phyloP scores from a whole-genome alignment of 2,113 vertebrate genomes.

The Camelus dromedarius region DNA sequence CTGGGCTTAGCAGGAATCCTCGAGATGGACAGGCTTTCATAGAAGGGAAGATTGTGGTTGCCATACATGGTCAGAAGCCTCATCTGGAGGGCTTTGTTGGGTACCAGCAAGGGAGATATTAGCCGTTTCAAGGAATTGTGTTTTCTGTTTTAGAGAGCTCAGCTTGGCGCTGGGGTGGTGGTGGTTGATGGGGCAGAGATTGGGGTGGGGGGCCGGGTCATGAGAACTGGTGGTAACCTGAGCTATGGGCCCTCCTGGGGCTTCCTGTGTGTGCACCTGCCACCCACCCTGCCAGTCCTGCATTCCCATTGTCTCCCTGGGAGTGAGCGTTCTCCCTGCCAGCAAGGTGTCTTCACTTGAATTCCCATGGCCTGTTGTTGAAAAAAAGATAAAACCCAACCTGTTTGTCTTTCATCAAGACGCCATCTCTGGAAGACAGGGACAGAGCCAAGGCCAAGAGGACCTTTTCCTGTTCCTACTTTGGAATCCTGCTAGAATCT shows the following conservation, averaged over 20 bases:
- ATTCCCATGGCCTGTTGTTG: not conserved
- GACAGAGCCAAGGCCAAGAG: not conserved
- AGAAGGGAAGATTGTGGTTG: not conserved
- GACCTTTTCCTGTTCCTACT: not conserved
- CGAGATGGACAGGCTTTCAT: not conserved
- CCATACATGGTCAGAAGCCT: not conserved
- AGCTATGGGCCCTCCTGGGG: not conserved
- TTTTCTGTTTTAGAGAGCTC: not conserved
- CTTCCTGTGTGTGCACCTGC: not conserved
- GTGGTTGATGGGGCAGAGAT: not conserved
- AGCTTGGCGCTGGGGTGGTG: not conserved
- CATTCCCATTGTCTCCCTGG: rapidly evolving
- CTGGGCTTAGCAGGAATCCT: not conserved
- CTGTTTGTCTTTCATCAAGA: not conserved
- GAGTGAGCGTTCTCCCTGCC: not conserved
- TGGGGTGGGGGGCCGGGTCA: not conserved
- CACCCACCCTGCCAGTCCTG: not conserved
- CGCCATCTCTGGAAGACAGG: not conserved
- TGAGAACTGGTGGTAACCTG: not conserved
- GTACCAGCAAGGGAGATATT: not conserved
- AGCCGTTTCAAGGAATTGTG: not conserved
- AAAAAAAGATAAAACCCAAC: not conserved
- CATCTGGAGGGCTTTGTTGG: not conserved
- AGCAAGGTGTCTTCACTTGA: not conserved
- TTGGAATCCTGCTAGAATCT: not conserved